Base-by-base conservation (phyloP, 2,797 vertebrate species). In the Peromyscus nudipes region DNA sequence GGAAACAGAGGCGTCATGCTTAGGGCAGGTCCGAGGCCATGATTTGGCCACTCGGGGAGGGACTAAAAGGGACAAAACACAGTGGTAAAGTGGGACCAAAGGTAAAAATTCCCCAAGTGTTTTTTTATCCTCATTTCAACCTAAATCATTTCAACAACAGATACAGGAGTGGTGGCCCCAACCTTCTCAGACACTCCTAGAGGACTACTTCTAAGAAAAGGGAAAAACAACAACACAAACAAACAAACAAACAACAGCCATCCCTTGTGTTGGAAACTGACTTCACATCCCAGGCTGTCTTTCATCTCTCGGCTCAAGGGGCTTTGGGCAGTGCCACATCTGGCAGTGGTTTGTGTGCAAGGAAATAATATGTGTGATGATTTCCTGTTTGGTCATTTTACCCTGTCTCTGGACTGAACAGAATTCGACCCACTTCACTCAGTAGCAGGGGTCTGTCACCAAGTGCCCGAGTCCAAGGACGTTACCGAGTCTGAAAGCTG, bases 331-430 rank as follows among this genome's bases (percentile, higher is more conserved):
- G 65, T 73, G 91, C 97, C 97, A 96, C 95, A 95, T 97, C 97
- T 96, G 97, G 86, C 29, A 49, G 96, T 94, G 97, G 97, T 97
- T 97, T 97, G 86, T 91, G 82, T 90, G 89, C 97, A 96, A 97
- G 97, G 96, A 98, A 97, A 97, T 96, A 89, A 96, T 96, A 91
- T 73, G 80, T 93, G 95, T 93, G 97, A 98, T 97, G 77, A 84
- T 96, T 98, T 98, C 97, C 97, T 98, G 96, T 96, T 94, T 96
- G 97, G 95, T 94, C 96, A 95, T 82, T 96, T 89, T 88, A 95
- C 93, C 87, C 49, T 87, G 43, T 79, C 60, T 87, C 23, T 73
- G 40, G 81, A 52, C 95, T 90, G 92, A 94, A 90, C 95, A 94
- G 83, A 96, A 92, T 91, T 95, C 88, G 89, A 93, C 87, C 96